phyloP scores from a whole-genome alignment of 2,113 vertebrate species.

The Corynorhinus townsendii region DNA sequence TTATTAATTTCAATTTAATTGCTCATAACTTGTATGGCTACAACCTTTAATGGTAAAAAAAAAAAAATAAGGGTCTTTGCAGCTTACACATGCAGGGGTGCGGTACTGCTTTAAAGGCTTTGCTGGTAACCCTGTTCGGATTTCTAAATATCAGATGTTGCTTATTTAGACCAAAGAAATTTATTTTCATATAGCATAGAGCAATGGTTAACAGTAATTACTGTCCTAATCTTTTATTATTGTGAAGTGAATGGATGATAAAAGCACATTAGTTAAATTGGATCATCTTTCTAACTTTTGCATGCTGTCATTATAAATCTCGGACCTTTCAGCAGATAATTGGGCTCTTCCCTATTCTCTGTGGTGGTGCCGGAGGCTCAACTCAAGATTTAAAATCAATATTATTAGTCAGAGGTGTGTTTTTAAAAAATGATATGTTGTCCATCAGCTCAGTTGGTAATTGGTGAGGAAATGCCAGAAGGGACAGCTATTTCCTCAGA shows the following conservation, averaged over 20 bases:
- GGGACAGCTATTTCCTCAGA: neutral
- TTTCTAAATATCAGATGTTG: neutral
- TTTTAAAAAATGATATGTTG: neutral
- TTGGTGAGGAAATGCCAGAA: neutral
- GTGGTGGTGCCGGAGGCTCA: neutral
- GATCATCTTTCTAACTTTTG: neutral
- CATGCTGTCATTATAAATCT: neutral
- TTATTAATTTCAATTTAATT: constrained; percentile 2
- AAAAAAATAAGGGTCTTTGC: neutral
- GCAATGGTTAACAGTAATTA: constrained; percentile 2
- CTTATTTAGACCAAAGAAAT: constrained; percentile 19
- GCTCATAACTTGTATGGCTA: neutral
- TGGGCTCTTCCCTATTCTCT: neutral
- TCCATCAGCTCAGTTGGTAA: neutral
- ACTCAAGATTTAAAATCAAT: constrained; percentile 38
- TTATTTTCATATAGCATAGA: neutral
- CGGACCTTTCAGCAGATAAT: neutral
- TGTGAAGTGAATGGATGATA: constrained; percentile 19
- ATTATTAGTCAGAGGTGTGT: neutral
- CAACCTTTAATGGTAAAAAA: neutral
- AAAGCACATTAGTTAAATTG: constrained; percentile 8
- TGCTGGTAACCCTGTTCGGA: neutral
- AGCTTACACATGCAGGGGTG: neutral
- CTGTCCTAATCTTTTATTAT: constrained; percentile 1
- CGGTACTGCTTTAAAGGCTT: neutral